phyloP scores from a whole-genome alignment of 2,888 invertebrate species.

The Clepsis dumicolana region DNA sequence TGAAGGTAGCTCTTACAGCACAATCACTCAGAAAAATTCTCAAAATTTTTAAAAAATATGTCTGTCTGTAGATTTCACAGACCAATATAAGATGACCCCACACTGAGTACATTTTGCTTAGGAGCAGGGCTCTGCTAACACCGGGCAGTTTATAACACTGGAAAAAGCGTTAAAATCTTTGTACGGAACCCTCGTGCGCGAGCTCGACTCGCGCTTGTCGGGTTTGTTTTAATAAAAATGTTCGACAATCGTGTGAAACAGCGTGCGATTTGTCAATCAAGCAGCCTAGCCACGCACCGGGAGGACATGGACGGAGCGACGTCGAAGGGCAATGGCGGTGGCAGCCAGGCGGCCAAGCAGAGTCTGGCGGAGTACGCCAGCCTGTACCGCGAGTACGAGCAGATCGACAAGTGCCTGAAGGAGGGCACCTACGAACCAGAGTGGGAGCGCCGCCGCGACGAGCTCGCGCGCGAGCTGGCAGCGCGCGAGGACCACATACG shows the following conservation, averaged over 20 bases:
- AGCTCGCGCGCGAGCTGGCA: constrained; percentile 62
- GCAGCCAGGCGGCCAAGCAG: constrained; percentile 66
- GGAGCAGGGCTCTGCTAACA: too few relatives aligned
- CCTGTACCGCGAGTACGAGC: constrained; percentile 71
- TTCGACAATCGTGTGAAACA: neutral
- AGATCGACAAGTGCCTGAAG: constrained; percentile 60
- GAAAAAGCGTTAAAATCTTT: too few relatives aligned
- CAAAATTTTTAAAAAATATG: too few relatives aligned
- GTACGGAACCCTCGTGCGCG: too few relatives aligned
- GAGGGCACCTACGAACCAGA: constrained; percentile 61
- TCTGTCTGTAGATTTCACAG: too few relatives aligned
- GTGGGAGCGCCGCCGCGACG: constrained; percentile 63
- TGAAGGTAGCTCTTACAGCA: too few relatives aligned
- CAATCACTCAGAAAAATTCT: too few relatives aligned
- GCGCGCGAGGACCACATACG: constrained; percentile 69
- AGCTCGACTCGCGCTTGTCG: too few relatives aligned
- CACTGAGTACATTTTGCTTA: too few relatives aligned
- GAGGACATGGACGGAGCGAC: constrained; percentile 70
- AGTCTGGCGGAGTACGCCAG: constrained; percentile 71
- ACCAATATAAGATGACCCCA: too few relatives aligned
- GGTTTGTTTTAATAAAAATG: too few relatives aligned
- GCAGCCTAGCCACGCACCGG: constrained; percentile 66
- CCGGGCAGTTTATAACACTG: too few relatives aligned
- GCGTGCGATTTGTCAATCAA: constrained; percentile 47
- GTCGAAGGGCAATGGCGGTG: constrained; percentile 63